These are phyloP conservation scores for Peromyscus californicus DNA, from an alignment of 2,113 vertebrate species.

Conservation along the genomic window DNA sequence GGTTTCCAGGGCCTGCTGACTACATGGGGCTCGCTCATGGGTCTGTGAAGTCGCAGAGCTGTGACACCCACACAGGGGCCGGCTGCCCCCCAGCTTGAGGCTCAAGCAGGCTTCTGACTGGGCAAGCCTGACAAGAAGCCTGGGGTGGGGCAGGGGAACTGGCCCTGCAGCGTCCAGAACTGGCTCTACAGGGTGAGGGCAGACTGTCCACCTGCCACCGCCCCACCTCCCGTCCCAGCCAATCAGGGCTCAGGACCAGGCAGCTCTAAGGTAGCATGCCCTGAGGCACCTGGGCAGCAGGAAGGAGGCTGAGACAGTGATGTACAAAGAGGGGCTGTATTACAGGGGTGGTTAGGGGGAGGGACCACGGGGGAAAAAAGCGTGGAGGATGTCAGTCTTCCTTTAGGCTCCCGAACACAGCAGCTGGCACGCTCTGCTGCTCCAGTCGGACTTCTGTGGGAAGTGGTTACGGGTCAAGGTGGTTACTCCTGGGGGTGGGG, in stretches of 20 bases:
- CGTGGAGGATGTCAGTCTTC: conserved; percentile 87
- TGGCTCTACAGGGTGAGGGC: conserved; percentile 49
- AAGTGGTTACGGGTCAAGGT: no score
- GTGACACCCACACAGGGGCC: background rate
- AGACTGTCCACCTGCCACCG: background rate
- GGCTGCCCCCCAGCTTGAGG: background rate
- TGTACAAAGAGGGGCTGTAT: conserved; percentile 54
- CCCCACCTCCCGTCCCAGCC: conserved; percentile 58
- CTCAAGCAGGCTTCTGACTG: background rate
- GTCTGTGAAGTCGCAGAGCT: no score
- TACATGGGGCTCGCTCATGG: background rate
- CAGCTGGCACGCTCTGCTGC: conserved; percentile 93
- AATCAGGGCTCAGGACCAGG: conserved; percentile 61
- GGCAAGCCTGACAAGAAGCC: background rate
- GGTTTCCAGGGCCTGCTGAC: background rate
- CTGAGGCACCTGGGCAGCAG: conserved; percentile 36
- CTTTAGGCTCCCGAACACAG: conserved; percentile 95
- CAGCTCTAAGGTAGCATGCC: background rate
- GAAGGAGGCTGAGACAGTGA: conserved; percentile 26
- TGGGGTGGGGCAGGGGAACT: background rate
- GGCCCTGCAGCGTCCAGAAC: conserved; percentile 38
- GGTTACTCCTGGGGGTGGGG: background rate
- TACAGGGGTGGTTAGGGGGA: background rate
- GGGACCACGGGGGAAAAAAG: accelerated
- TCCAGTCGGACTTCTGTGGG: conserved; percentile 93